phyloP scores from a whole-genome alignment of 2,888 invertebrate genomes.

The Tenthredo livida region DNA sequence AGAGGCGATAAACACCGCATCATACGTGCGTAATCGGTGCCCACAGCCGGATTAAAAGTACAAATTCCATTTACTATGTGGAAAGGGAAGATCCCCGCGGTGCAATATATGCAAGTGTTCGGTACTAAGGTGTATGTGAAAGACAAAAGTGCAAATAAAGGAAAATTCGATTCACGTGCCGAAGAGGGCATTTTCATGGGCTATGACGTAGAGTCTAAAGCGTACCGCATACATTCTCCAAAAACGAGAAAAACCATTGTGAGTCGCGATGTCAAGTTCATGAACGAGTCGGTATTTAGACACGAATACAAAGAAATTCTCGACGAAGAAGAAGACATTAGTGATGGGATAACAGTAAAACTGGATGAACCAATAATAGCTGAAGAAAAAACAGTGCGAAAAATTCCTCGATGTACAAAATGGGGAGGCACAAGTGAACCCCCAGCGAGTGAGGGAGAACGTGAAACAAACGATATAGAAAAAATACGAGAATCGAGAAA shows the following conservation, averaged over 20 bases:
- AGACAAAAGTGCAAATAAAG: slow-evolving; percentile 41
- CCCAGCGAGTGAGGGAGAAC: too few relatives aligned
- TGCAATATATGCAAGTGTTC: slow-evolving; percentile 43
- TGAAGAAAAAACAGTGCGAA: too few relatives aligned
- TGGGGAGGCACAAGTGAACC: too few relatives aligned
- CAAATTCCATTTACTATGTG: slow-evolving; percentile 58
- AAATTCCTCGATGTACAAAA: too few relatives aligned
- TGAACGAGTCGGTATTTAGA: not conserved
- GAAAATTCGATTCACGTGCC: slow-evolving; percentile 53
- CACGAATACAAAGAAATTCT: not conserved
- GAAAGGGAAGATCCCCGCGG: slow-evolving; percentile 43
- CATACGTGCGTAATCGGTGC: slow-evolving; percentile 63
- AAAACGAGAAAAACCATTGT: slow-evolving; percentile 24
- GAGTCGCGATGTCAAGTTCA: slow-evolving; percentile 52
- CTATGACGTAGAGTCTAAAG: slow-evolving; percentile 6
- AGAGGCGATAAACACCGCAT: slow-evolving; percentile 65
- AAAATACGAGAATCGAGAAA: not conserved
- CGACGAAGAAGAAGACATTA: not conserved
- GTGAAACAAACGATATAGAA: too few relatives aligned
- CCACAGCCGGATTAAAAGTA: slow-evolving; percentile 54
- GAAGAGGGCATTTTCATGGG: slow-evolving; percentile 40
- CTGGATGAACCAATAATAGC: too few relatives aligned
- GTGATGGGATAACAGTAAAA: too few relatives aligned
- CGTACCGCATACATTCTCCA: slow-evolving; percentile 22
- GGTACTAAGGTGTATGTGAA: slow-evolving; percentile 38